Percentiles rank a stretch among this genome's conserved stretches.
Conservation (phyloP, 2,113 vertebrate genomes). For the Excalfactoria chinensis region DNA sequence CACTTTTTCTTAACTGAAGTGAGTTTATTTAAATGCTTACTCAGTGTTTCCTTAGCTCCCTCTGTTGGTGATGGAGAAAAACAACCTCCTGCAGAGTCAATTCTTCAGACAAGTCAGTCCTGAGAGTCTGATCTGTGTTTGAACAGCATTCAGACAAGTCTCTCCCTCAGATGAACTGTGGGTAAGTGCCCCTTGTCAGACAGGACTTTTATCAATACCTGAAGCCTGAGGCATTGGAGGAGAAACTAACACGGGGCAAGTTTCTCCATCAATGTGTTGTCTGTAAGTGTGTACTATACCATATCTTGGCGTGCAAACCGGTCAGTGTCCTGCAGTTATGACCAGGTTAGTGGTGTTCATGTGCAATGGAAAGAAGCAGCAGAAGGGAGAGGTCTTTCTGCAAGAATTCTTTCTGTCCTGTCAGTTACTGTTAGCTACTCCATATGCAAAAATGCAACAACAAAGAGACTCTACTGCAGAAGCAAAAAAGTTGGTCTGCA, state of each 20-base stretch:
- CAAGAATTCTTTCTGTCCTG: neutral
- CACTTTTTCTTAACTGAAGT: neutral
- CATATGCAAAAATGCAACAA: neutral
- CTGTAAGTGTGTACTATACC: rapidly evolving
- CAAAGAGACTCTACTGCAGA: neutral
- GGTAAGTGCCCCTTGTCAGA: rapidly evolving
- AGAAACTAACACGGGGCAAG: neutral
- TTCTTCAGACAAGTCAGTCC: neutral
- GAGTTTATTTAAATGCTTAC: neutral
- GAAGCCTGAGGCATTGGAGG: neutral
- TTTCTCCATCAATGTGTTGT: neutral
- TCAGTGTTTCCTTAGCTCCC: neutral
- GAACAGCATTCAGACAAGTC: neutral
- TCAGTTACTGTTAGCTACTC: neutral
- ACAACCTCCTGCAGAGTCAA: neutral
- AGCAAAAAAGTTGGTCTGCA: neutral
- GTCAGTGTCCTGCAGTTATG: neutral
- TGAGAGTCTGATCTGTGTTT: neutral
- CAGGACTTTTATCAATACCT: neutral
- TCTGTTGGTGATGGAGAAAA: neutral
- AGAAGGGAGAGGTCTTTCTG: neutral
- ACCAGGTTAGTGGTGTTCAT: rapidly evolving
- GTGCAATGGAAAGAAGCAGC: neutral
- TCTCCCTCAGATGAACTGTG: no score
- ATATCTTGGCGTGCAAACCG: neutral